phyloP scores from a whole-genome alignment of 2,113 vertebrate species.

The Laterallus jamaicensis region DNA sequence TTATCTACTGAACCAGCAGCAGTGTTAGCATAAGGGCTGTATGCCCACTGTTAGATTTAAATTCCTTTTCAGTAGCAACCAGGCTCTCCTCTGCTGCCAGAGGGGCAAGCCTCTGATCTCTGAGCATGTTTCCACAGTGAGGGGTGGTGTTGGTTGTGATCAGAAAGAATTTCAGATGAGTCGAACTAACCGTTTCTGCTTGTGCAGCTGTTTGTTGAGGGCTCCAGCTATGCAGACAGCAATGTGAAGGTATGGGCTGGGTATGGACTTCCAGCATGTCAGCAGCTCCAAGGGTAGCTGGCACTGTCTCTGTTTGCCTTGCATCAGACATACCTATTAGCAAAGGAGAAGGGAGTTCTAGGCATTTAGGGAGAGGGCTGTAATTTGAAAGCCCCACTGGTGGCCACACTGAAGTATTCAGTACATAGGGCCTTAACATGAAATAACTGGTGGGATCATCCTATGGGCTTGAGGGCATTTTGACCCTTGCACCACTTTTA shows the following conservation, averaged over 20 bases:
- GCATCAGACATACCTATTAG: not conserved
- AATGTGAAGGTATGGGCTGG: not conserved
- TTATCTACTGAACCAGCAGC: slow-evolving; percentile 1
- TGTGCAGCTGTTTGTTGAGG: slow-evolving; percentile 40
- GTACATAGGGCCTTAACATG: not conserved
- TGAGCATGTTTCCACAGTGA: not conserved
- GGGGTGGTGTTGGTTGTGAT: not conserved
- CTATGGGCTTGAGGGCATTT: not conserved
- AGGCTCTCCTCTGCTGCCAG: not conserved
- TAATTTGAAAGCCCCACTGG: rapidly evolving
- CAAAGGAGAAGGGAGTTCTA: not conserved
- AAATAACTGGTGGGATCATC: not conserved
- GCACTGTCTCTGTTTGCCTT: not conserved
- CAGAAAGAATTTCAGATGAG: not conserved
- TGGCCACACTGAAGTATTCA: not conserved
- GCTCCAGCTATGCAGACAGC: slow-evolving; percentile 12
- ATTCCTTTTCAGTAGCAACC: not conserved
- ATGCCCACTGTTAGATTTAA: not conserved
- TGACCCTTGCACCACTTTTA: not conserved
- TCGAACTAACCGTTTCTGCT: not conserved
- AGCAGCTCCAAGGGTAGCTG: not conserved
- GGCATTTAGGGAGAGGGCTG: not conserved
- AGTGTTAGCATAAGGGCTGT: not conserved
- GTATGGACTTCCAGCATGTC: not conserved
- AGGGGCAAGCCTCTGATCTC: not conserved